Evolutionary conservation across 2,888 invertebrate genomes (phyloP), one percentile per base, ranked within the genome.

Genomic region (Endotricha flammealis): DNA sequence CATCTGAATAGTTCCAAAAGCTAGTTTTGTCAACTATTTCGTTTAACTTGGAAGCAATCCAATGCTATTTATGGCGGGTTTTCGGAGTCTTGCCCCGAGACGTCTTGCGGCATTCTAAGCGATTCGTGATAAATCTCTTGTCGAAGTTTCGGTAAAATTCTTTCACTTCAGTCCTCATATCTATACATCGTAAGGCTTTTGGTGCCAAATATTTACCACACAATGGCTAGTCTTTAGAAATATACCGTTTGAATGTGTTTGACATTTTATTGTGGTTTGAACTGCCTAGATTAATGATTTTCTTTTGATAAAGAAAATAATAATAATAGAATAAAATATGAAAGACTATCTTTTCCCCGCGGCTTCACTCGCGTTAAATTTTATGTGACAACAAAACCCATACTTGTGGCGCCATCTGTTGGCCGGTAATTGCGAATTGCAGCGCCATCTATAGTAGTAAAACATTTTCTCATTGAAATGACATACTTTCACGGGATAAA

Each of bases 41-140:
- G 48, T 59, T 61, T 47, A 49, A 52, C 50, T 76, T 78, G 76
- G 76, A 76, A 57, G 50, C 46, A 45, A 57, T 73, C 77, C 75
- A 76, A 74, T 61, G 63, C 75, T 72, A 68, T 73, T 69, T 76
- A 74, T 64, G 58, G 61, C 42, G 52, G 60, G 57, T 62, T 64
- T 61, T 61, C 16, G 48, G 55, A 54, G 60, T 57, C 56, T 67
- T 46, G 49, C 42, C 48, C 48, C 39, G 48, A 16, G 56, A 55
- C 50, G 51, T 56, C 54, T 56, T 48, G 57, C 36, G 50, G 54
- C 44, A 52, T 57, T 57, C 47, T 42, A 56, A 64, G 59, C 53
- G 63, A 54, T 51, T 60, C 36, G 42, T 31, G 29, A 48, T 32
- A 42, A 32, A 32, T 32, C 32, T 32, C 7, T 32, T 14, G 12